phyloP scores from a whole-genome alignment of 2,113 vertebrate genomes.

The Burhinus bistriatus region DNA sequence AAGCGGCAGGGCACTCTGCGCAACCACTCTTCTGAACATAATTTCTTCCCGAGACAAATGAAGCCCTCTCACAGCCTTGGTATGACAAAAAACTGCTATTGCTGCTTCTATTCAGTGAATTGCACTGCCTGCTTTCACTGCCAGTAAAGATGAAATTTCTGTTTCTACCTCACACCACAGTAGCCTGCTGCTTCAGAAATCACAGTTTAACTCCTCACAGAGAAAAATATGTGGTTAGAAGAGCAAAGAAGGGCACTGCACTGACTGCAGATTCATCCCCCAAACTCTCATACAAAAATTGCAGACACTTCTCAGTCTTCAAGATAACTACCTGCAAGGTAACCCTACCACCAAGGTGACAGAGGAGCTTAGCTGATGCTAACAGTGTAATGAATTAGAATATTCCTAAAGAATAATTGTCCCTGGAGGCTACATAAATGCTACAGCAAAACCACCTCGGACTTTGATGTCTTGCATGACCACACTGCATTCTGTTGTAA shows the following conservation, averaged over 20 bases:
- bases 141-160: background rate
- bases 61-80: background rate
- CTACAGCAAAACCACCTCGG: background rate
- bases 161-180: background rate
- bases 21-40: background rate
- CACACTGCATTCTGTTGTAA: background rate
- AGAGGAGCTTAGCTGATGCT: background rate
- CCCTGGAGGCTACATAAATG: background rate
- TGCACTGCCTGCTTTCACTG: background rate
- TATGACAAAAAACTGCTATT: background rate
- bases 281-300: background rate
- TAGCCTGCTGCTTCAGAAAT: background rate
- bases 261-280: background rate
- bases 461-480: background rate
- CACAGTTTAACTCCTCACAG: background rate
- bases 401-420: background rate
- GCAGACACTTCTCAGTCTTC: background rate
- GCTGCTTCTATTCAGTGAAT: background rate
- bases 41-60: background rate
- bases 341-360: background rate
- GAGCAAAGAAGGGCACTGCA: background rate
- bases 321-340: background rate
- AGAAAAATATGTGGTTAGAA: background rate
- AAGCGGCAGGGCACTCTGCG: background rate
- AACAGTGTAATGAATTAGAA: background rate